Percentiles rank a stretch among this genome's conserved stretches.
These are phyloP conservation scores for Tenthredo mesomela DNA, from an alignment of 2,888 invertebrate species.

Conservation along the genomic window DNA sequence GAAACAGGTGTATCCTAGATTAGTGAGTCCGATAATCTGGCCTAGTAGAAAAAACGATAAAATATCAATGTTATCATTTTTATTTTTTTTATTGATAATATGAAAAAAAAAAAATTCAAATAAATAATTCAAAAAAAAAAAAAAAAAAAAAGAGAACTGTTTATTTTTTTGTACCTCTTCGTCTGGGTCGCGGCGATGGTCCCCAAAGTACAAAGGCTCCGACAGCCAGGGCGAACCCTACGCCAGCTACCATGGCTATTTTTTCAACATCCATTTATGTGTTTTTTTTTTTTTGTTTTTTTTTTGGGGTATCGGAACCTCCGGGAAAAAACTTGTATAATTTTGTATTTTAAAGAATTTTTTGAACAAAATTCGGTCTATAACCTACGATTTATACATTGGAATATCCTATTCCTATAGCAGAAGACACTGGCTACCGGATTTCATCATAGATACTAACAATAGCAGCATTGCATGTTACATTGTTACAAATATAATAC, in stretches of 20 bases:
- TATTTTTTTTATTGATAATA: neutral
- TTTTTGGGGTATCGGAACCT: neutral
- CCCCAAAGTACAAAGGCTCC: conserved; percentile 93
- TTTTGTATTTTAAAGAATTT: neutral
- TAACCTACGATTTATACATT: neutral
- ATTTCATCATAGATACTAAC: conserved; percentile 6
- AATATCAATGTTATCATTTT: neutral
- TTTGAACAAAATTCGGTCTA: neutral
- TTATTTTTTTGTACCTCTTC: conserved; percentile 69
- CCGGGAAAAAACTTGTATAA: neutral
- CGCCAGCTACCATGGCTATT: conserved; percentile 88
- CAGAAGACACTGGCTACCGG: neutral
- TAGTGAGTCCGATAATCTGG: conserved; percentile 91
- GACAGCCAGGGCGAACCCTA: conserved; percentile 90
- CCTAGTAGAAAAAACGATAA: conserved; percentile 79
- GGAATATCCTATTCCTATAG: neutral
- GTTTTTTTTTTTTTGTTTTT: neutral
- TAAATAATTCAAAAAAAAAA: no score
- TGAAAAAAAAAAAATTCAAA: no score
- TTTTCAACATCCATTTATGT: conserved; percentile 85
- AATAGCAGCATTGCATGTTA: neutral
- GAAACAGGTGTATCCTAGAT: conserved; percentile 96
- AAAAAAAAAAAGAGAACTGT: neutral
- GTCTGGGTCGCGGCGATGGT: conserved; percentile 82
- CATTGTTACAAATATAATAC: neutral